phyloP scores from a whole-genome alignment of 2,113 vertebrate genomes.

The Oreamnos americanus region DNA sequence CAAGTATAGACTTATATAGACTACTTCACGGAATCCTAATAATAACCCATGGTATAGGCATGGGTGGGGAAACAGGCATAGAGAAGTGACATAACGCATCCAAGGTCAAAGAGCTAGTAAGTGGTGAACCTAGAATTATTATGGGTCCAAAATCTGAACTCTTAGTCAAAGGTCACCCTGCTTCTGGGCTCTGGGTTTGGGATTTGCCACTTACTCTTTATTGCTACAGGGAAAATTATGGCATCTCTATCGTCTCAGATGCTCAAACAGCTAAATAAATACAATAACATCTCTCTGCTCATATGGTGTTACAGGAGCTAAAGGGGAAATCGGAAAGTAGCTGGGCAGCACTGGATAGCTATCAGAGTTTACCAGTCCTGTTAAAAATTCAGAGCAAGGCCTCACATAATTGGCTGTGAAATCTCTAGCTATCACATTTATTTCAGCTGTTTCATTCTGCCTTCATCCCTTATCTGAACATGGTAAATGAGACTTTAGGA shows the following conservation, averaged over 20 bases:
- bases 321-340: background rate
- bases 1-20: background rate
- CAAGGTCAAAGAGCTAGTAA: background rate
- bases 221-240: background rate
- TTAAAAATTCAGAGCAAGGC: slow-evolving; percentile 40
- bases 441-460: slow-evolving; percentile 53
- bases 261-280: background rate
- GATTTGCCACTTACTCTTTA: background rate
- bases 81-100: background rate
- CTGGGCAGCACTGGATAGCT: background rate
- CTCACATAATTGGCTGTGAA: slow-evolving; percentile 50
- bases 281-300: background rate
- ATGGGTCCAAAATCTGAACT: background rate
- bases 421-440: slow-evolving; percentile 41
- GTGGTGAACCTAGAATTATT: background rate
- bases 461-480: slow-evolving; percentile 20
- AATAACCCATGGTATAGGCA: background rate
- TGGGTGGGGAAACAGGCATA: fast-evolving
- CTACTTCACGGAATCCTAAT: background rate
- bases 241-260: background rate
- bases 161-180: background rate
- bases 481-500: slow-evolving; percentile 49
- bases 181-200: background rate
- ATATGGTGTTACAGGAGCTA: background rate
- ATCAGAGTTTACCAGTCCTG: background rate